Evolutionary conservation across 2,888 invertebrate genomes (phyloP).

Genomic region (Pherbina coryleti): DNA sequence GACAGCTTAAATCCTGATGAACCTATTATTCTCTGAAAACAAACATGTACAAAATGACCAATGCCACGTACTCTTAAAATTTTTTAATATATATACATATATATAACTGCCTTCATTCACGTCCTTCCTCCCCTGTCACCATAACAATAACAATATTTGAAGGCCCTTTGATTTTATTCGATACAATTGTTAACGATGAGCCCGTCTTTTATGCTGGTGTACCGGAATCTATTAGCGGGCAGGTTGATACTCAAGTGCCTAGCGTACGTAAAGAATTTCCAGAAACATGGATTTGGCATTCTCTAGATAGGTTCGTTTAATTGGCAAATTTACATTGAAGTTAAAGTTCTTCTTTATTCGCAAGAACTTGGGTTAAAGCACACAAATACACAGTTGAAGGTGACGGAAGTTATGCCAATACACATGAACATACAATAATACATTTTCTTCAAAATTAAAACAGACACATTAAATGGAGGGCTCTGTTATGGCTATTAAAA

Average conservation of each 20-base stretch:
- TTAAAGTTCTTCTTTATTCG: neutral
- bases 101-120: too few relatives aligned
- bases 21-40: too few relatives aligned
- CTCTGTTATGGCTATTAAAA: neutral
- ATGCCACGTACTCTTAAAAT: too few relatives aligned
- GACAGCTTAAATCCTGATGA: too few relatives aligned
- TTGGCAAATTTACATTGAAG: neutral
- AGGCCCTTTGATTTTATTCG: constrained; percentile 18
- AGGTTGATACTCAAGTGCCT: constrained; percentile 63
- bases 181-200: constrained; percentile 42
- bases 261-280: constrained; percentile 74
- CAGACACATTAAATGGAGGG: too few relatives aligned
- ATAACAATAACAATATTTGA: neutral
- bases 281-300: constrained; percentile 78
- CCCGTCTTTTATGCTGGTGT: constrained; percentile 19
- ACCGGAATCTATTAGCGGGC: neutral
- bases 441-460: neutral
- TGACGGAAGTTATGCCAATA: neutral
- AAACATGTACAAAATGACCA: too few relatives aligned
- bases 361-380: neutral
- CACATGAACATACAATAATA: neutral
- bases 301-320: constrained; percentile 46
- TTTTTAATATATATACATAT: too few relatives aligned
- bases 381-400: neutral
- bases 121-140: neutral